Base-by-base conservation (phyloP, 2,113 vertebrate species). In the Azemiops feae region DNA sequence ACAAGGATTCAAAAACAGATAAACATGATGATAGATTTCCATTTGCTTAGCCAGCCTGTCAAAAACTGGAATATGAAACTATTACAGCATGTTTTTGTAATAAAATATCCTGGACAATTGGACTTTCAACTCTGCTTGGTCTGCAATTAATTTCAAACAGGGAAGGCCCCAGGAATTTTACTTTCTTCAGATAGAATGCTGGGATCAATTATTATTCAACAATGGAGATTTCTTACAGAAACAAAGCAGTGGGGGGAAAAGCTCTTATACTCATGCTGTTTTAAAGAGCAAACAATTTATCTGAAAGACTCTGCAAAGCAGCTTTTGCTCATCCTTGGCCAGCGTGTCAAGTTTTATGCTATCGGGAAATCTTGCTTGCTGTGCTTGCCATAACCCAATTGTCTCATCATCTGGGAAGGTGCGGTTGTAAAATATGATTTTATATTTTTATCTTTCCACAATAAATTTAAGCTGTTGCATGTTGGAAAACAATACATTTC, bases 121-220 rank as follows among this genome's bases (percentile, higher is more conserved):
- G 93, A 96, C 92, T 96, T 81, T 94, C 20, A 95, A 57, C 57
- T 93, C 27, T 95, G 92, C 92, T 96, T 95, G 92, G 93, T 93
- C 94, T 93, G 81, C 50, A 96, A 58, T 95, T 95, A 95, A 95
- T 95, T 96, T 96, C 95, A 91, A 60, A 64, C 57, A 92, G 88
- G 91, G 96, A 94, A 96, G 95, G 85, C 95, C 90, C 53, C 93
- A 92, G 94, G 27, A 94, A 86, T 95, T 96, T 97, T 96, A 93
- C 39, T 0, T 5, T 90, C 93, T 95, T 1, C 0, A 90, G 27
- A 60, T 93, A 23, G 85, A 89, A 90, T 93, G 22, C 95, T 97
- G 95, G 95, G 90, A 94, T 96, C 92, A 95, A 94, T 97, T 97
- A 96, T 95, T 95, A 85, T 93, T 95, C 89, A 92, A 52, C 94